Conservation (phyloP, 2,888 invertebrate genomes). For the Campopleginae sp. region DNA sequence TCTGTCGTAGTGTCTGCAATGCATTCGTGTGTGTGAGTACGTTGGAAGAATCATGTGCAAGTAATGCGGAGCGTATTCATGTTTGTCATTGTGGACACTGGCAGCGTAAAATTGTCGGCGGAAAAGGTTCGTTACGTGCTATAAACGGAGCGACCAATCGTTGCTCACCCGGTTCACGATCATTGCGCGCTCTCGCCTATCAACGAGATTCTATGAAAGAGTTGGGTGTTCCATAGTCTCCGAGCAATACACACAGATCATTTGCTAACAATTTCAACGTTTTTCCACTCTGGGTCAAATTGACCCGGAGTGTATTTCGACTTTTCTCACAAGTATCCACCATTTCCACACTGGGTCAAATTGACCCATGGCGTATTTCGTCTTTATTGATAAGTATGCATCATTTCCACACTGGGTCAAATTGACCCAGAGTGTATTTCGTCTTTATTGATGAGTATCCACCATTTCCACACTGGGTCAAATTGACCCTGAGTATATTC, state of each 20-base stretch:
- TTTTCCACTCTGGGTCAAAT: neutral
- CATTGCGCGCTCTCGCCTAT: constrained; percentile 70
- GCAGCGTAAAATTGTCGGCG: constrained; percentile 80
- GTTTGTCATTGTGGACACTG: constrained; percentile 51
- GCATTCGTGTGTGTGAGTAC: neutral
- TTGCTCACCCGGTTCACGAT: constrained; percentile 75
- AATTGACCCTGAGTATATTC: too few species aligned
- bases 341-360: too few species aligned
- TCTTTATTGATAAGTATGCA: too few species aligned
- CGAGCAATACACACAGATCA: constrained; percentile 19
- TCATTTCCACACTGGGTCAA: too few species aligned
- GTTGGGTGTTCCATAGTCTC: neutral
- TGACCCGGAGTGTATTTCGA: too few species aligned
- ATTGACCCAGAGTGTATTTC: too few species aligned
- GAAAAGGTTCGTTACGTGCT: constrained; percentile 82
- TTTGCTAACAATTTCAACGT: constrained; percentile 14
- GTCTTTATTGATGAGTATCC: neutral
- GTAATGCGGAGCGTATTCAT: neutral
- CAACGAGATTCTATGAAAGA: constrained; percentile 42
- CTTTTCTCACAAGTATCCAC: too few species aligned
- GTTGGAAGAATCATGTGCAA: neutral
- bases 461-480: neutral
- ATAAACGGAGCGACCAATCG: constrained; percentile 75
- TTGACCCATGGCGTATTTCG: too few species aligned
- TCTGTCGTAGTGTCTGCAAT: constrained; percentile 27